Conservation (phyloP, 2,113 vertebrate species). For the Ranitomeya variabilis region DNA sequence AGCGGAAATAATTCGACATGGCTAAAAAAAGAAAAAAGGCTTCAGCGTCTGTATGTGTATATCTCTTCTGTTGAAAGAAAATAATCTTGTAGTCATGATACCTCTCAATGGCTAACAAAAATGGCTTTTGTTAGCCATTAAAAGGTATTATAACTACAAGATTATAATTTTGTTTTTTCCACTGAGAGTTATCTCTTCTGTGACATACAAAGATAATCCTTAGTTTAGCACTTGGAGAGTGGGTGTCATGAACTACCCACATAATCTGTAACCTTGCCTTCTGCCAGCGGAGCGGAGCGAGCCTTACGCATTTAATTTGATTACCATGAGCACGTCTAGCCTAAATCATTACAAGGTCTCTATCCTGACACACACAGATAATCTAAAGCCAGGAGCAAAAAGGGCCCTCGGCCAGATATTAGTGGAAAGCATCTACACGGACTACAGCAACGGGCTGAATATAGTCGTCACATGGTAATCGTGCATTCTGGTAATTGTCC, state of each 20-base stretch:
- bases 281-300: neutral
- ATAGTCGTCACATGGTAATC: no score
- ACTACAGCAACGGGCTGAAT: no score
- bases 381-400: neutral
- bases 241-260: constrained; percentile 22
- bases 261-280: constrained; percentile 29
- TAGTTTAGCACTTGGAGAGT: neutral
- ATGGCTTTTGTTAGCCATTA: no score
- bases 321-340: constrained; percentile 6
- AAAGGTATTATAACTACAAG: no score
- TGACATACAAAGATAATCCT: constrained; percentile 37
- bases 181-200: neutral
- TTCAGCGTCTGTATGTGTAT: neutral
- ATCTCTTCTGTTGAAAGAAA: no score
- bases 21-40: neutral
- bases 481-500: no score
- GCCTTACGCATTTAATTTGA: constrained; percentile 25
- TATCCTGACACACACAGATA: neutral
- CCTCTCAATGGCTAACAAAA: no score
- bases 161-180: no score
- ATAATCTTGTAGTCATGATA: no score
- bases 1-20: neutral
- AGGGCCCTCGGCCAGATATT: neutral
- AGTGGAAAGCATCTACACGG: no score
- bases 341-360: constrained; percentile 20